Conservation (phyloP, 2,888 invertebrate species). For the Schizotus pectinicornis region DNA sequence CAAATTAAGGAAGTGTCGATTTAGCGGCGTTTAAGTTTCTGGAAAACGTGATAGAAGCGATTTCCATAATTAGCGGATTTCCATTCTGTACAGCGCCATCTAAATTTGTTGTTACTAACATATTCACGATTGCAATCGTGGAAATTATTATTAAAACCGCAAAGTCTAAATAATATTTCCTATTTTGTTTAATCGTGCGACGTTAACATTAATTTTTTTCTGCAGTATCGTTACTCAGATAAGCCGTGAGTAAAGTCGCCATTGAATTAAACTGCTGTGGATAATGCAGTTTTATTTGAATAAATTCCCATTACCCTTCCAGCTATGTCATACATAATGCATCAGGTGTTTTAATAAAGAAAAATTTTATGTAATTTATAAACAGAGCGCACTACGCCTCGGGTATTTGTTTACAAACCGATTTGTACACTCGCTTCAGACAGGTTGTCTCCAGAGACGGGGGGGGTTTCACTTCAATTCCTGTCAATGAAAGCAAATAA, state of each 20-base stretch:
- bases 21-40: background rate
- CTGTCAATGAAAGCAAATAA: conserved; percentile 32
- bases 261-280: conserved; percentile 12
- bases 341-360: conserved; percentile 18
- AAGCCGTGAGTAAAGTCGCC: conserved; percentile 15
- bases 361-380: conserved; percentile 3
- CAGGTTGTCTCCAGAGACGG: conserved; percentile 29
- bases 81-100: conserved; percentile 39
- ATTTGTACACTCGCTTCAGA: conserved; percentile 23
- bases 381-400: conserved; percentile 7
- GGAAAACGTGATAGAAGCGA: conserved; percentile 26
- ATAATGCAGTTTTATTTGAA: conserved; percentile 16
- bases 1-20: background rate
- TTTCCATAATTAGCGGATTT: conserved; percentile 49
- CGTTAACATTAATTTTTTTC: conserved; percentile 24
- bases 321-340: conserved; percentile 12
- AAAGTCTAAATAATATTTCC: conserved; percentile 28
- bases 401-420: conserved; percentile 25
- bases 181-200: conserved; percentile 26
- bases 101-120: conserved; percentile 31
- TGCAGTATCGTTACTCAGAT: conserved; percentile 16
- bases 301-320: background rate
- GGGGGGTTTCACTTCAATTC: conserved; percentile 31
- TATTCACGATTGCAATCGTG: conserved; percentile 38
- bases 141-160: conserved; percentile 19